Conservation (phyloP, 2,888 invertebrate species). For the Drosophila falleni region DNA sequence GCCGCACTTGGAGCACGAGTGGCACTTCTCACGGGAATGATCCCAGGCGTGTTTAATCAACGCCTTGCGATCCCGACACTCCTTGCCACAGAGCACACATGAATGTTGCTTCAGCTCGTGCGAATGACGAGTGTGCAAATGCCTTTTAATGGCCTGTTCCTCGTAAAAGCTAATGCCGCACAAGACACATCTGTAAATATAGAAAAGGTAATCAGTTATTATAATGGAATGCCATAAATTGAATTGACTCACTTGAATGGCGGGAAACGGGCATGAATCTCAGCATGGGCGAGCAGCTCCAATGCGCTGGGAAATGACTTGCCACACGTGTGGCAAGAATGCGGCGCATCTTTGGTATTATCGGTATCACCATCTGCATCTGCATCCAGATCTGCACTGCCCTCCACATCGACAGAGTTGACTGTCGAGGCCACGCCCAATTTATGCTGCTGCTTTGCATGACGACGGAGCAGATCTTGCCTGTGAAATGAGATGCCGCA, state of each 20-base stretch:
- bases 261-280: conserved; percentile 89
- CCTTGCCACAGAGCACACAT: conserved; percentile 89
- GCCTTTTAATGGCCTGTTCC: conserved; percentile 88
- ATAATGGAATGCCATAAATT: too few species aligned
- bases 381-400: conserved; percentile 20
- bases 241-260: conserved; percentile 85
- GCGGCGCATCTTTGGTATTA: conserved; percentile 83
- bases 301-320: conserved; percentile 91
- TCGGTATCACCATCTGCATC: conserved; percentile 59
- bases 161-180: conserved; percentile 89
- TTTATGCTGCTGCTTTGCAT: conserved; percentile 87
- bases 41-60: conserved; percentile 90
- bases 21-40: conserved; percentile 88
- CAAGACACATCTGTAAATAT: conserved; percentile 87
- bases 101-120: conserved; percentile 88
- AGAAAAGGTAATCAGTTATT: background rate
- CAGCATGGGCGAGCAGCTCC: conserved; percentile 92
- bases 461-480: conserved; percentile 90
- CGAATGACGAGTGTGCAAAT: conserved; percentile 88
- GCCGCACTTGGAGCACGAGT: conserved; percentile 89
- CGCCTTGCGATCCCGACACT: conserved; percentile 89
- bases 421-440: conserved; percentile 4
- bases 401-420: conserved; percentile 15
- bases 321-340: conserved; percentile 92
- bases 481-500: conserved; percentile 93